These are phyloP conservation scores for Malthinus flaveolus DNA, from an alignment of 2,888 invertebrate species.

Conservation along the genomic window DNA sequence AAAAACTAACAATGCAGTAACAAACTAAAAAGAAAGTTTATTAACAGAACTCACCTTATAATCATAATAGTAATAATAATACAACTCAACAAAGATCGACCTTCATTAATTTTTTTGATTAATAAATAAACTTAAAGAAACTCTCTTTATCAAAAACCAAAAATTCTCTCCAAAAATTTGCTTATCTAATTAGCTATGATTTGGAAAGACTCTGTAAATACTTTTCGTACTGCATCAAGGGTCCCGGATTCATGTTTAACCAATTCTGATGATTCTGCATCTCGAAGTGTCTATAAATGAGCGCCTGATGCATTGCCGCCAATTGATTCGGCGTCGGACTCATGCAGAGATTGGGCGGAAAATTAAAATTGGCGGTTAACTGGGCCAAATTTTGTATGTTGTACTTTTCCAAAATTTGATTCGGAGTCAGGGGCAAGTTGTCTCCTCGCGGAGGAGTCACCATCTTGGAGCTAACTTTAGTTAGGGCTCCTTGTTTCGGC, in stretches of 20 bases:
- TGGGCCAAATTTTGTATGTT: slow-evolving; percentile 54
- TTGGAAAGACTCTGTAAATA: slow-evolving; percentile 49
- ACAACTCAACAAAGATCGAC: no score
- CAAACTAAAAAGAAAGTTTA: slow-evolving; percentile 1
- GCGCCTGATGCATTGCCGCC: slow-evolving; percentile 50
- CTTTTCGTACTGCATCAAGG: slow-evolving; percentile 51
- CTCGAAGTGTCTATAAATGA: slow-evolving; percentile 51
- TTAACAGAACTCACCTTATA: no score
- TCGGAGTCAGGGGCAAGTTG: slow-evolving; percentile 41
- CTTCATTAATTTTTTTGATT: no score
- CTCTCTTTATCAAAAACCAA: slow-evolving; percentile 37
- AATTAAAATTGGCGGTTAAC: slow-evolving; percentile 50
- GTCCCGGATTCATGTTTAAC: slow-evolving; percentile 45
- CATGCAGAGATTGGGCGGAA: slow-evolving; percentile 37
- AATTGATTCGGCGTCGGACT: slow-evolving; percentile 35
- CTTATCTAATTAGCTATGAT: slow-evolving; percentile 37
- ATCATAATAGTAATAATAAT: no score
- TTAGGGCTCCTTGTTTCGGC: no score
- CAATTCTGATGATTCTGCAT: slow-evolving; percentile 52
- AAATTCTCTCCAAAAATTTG: slow-evolving; percentile 17
- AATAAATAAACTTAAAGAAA: slow-evolving; percentile 7
- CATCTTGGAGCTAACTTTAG: slow-evolving; percentile 10
- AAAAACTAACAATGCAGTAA: slow-evolving; percentile 19
- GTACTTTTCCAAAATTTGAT: slow-evolving; percentile 52
- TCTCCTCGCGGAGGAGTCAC: slow-evolving; percentile 20